Conservation (phyloP, 2,113 vertebrate genomes). For the Eubucco bourcierii region DNA sequence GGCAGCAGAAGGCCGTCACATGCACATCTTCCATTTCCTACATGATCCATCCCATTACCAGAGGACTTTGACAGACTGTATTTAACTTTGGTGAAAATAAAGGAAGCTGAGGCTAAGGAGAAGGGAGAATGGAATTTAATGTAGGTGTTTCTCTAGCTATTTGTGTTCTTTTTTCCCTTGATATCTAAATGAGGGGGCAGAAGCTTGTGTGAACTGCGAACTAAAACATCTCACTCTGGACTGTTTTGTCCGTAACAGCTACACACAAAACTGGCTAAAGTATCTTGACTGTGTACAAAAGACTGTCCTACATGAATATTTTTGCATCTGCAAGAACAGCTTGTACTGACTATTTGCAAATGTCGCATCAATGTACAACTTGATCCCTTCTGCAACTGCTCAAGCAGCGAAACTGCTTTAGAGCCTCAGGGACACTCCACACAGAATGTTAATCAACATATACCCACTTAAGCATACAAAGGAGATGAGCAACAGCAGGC, state of each 20-base stretch:
- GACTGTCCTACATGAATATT: not conserved
- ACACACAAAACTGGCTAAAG: not conserved
- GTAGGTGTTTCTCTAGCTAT: not conserved
- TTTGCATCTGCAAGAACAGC: not conserved
- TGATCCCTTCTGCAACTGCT: not conserved
- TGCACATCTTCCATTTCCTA: not conserved
- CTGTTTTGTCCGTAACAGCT: not conserved
- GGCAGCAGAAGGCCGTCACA: not conserved
- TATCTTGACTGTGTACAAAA: not conserved
- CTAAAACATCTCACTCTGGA: not conserved
- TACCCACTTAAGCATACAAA: not conserved
- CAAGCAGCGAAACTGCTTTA: not conserved
- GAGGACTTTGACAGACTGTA: not conserved
- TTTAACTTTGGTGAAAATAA: not conserved
- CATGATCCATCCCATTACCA: rapidly evolving
- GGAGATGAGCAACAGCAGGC: not conserved
- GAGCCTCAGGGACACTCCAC: not conserved
- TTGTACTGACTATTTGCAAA: not conserved
- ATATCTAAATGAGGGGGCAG: not conserved
- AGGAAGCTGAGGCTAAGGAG: not conserved
- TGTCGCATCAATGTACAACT: not conserved
- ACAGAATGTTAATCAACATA: not conserved
- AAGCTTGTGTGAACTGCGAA: not conserved
- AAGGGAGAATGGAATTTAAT: not conserved
- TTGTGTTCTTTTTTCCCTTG: not conserved